These are phyloP conservation scores for Polyommatus icarus DNA, from an alignment of 2,888 invertebrate genomes.

Conservation along the genomic window DNA sequence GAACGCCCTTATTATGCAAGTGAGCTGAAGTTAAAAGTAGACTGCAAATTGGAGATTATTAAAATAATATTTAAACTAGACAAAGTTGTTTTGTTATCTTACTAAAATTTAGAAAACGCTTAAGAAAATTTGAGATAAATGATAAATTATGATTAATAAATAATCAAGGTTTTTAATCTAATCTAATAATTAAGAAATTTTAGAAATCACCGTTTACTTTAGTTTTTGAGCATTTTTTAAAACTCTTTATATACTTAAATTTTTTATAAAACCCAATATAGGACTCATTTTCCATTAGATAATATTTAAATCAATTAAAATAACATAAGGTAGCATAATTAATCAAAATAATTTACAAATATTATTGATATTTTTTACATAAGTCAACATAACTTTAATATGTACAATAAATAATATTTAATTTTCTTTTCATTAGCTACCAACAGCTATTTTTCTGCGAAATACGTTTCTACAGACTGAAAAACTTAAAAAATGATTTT, in stretches of 20 bases:
- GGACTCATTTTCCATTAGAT: neutral
- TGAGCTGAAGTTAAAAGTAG: no score
- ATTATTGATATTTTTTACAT: neutral
- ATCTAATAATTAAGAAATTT: neutral
- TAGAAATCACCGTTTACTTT: neutral
- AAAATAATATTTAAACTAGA: no score
- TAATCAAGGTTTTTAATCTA: neutral
- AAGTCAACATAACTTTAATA: neutral
- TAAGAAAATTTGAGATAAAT: neutral
- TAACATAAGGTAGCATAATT: neutral
- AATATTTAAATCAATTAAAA: neutral
- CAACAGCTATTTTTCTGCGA: neutral
- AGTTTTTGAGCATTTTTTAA: neutral
- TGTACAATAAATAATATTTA: neutral
- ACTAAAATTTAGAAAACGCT: neutral
- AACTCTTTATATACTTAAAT: neutral
- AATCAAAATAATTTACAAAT: constrained; percentile 4
- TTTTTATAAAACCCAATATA: neutral
- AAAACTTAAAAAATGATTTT: neutral
- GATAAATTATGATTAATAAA: neutral
- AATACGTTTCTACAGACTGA: neutral
- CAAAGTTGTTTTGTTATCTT: neutral
- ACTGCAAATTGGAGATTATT: no score
- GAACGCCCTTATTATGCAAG: no score
- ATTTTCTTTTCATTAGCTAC: no score